Evolutionary conservation across 2,113 vertebrate genomes (phyloP), one percentile per base, ranked within the genome.

Genomic region (Cebidichthys violaceus): DNA sequence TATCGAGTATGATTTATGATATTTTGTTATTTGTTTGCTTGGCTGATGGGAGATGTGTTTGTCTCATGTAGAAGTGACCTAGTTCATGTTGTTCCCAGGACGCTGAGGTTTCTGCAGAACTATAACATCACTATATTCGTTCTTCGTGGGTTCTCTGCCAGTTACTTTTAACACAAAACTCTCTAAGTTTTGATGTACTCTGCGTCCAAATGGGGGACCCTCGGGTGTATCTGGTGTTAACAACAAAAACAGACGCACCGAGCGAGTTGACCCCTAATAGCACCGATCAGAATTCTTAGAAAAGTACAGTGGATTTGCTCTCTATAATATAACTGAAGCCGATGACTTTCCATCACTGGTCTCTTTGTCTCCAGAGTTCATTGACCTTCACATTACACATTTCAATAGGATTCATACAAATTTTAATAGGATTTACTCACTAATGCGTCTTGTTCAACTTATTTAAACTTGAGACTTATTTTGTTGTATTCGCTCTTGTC

Each of bases 321-420:
- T 35, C 75, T 43, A 73, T 77, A 80, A 61, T 33, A 20, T 64
- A 74, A 39, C 27, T 41, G 27, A 66, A 45, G 78, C 55, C 1
- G 14, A 2, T 33, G 35, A 35, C 81, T 75, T 79, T 35, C 35
- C 7, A 50, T 79, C 50, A 73, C 62, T 39, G 65, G 22, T 57
- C 35, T 39, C 61, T 75, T 82, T 89, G 82, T 83, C 24, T 73
- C 9, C 31, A 15, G 52, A 80, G 86, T 84, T 87, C 84, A 88
- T 2, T 69, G 84, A 85, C 85, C 83, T 52, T 11, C 4, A 37
- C 1, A 1, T 1, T 43, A 50, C 18, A 72, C 14, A 37, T 83
- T 4, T 81, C 22, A 70, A 70, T 11, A 24, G 55, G 27, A 50
- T 70, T 67, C 62, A 68, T 50, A 35, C 14, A 71, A 17, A 31